Evolutionary conservation across 2,797 vertebrate species (phyloP), one percentile per base, ranked within the genome.

Genomic region (Spatula clypeata): DNA sequence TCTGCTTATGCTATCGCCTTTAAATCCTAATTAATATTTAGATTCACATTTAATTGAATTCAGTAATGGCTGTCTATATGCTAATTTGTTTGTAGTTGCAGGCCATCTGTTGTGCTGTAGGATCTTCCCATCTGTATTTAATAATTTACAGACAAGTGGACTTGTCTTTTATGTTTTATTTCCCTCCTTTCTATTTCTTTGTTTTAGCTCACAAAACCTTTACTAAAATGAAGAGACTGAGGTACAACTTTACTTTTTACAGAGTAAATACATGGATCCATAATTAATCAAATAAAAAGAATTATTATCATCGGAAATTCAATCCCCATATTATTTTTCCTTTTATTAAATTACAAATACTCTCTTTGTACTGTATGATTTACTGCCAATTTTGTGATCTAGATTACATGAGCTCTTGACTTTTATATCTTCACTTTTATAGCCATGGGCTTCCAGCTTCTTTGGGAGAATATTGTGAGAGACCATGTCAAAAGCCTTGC

Each of bases 11-110:
- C 20, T 86, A 80, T 42, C 9, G 4, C 44, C 76, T 96, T 97
- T 91, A 96, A 93, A 93, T 90, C 47, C 65, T 97, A 96, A 96
- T 97, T 98, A 96, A 97, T 97, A 97, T 94, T 95, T 91, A 77
- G 53, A 91, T 51, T 94, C 62, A 19, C 8, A 67, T 86, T 88
- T 91, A 97, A 95, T 92, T 84, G 45, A 97, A 96, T 95, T 94
- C 83, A 57, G 65, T 91, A 92, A 93, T 88, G 72, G 53, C 15
- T 93, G 62, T 61, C 67, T 95, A 86, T 72, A 92, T 89, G 67
- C 58, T 96, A 94, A 90, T 95, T 88, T 96, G 64, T 92, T 96
- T 96, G 84, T 62, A 88, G 88, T 72, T 87, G 26, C 64, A 61
- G 26, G 42, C 88, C 94, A 95, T 97, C 86, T 96, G 91, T 88